Base-by-base conservation (phyloP, 2,888 invertebrate species). In the Auanema sp. region DNA sequence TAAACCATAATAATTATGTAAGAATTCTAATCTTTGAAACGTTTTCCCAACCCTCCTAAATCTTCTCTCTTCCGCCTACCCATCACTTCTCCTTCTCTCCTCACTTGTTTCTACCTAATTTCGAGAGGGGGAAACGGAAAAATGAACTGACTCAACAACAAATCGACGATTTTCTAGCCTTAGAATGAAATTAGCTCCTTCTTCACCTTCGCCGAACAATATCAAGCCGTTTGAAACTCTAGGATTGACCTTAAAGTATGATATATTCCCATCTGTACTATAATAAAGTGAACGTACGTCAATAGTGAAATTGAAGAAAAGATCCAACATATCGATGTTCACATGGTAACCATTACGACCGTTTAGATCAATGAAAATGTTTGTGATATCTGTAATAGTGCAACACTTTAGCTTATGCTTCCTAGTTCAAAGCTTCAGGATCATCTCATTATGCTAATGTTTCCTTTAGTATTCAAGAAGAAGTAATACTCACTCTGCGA, bases 111-210 rank as follows among this genome's bases (percentile, higher is more conserved):
- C 8, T 47, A 24, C 21, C 18, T 52, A n/a, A 52, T 18, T 23
- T 6, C 21, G 21, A 52, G 21, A 52, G 18, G 6, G n/a, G n/a
- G 16, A 10, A 10, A 3, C 5, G 10, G 47, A 5, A 21, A 53
- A 33, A 44, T 57, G 49, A 58, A 65, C 69, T 59, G 58, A 70
- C 72, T 61, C 66, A 33, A 72, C 63, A 1, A 70, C 59, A 25
- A 73, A 56, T 16, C 69, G 24, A 6, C 71, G 56, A 24, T 73
- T 67, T 51, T 69, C 65, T 49, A 65, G 52, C 44, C 49, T 25
- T 23, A 65, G 24, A 4, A 10, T 11, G 14, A 62, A 44, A 1
- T 51, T 40, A 2, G 61, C 57, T 24, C 53, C 47, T n/a, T 58
- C 43, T 41, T 51, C 58, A 12, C 51, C 42, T 12, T 23, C 23